Percentiles rank a stretch among this genome's conserved stretches.
These are phyloP conservation scores for Thyatira batis DNA, from an alignment of 2,888 invertebrate genomes.

Conservation along the genomic window DNA sequence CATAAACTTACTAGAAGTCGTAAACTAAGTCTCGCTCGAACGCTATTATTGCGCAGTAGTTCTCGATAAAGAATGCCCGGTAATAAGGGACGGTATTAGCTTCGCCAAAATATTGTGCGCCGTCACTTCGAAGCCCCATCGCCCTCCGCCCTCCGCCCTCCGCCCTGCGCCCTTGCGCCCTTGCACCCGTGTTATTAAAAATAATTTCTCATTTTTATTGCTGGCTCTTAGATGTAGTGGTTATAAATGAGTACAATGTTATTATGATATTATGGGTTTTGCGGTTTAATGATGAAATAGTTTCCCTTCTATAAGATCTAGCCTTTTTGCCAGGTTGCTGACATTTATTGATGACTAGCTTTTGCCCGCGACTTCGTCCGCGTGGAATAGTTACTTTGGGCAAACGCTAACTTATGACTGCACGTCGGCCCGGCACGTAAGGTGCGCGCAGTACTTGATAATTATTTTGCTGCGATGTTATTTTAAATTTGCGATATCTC, in stretches of 20 bases:
- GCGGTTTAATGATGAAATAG: constrained; percentile 3
- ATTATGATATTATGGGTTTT: constrained; percentile 19
- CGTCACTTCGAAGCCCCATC: constrained; percentile 46
- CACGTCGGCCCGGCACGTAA: too few relatives aligned
- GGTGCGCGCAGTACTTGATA: too few relatives aligned
- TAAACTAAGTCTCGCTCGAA: constrained; percentile 65
- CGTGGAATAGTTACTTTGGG: too few relatives aligned
- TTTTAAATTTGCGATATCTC: too few relatives aligned
- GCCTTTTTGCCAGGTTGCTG: background rate
- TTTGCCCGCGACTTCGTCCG: background rate
- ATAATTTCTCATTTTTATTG: constrained; percentile 83
- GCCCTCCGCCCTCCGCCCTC: constrained; percentile 32
- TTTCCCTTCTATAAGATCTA: background rate
- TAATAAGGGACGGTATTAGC: constrained; percentile 65
- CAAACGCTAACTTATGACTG: background rate
- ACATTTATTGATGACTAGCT: background rate
- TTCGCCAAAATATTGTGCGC: constrained; percentile 65
- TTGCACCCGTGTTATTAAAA: constrained; percentile 73
- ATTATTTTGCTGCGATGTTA: too few relatives aligned
- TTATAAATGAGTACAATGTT: constrained; percentile 60
- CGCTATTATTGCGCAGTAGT: constrained; percentile 65
- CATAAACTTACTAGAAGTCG: constrained; percentile 59
- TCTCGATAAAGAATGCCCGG: constrained; percentile 62
- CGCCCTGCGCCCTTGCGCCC: constrained; percentile 28
- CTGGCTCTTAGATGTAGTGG: constrained; percentile 56